Base-by-base conservation (phyloP, 1,140 invertebrate species). In the Glossosoma conforme region DNA sequence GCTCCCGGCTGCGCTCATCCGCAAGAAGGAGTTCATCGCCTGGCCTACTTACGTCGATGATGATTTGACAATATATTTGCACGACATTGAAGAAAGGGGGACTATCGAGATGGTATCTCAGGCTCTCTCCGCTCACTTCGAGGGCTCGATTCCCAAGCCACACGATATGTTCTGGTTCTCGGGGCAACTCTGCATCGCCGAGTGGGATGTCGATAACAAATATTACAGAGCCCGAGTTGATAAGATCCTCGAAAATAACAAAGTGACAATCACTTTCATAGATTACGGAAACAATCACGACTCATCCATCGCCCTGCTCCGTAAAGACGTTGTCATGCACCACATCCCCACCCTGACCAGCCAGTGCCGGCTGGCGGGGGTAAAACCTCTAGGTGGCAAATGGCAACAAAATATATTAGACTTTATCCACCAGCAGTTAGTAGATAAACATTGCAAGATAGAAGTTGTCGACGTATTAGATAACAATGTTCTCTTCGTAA, bases 221-320 rank as follows among this genome's bases (percentile, higher is more conserved):
- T 84, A 83, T 70, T 85, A 84, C 59, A 72, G 84, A 45, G 81
- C 78, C 15, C 59, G 66, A 42, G 71, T 85, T 6, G 21, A 69
- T 14, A 62, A 70, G 36, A 66, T 72, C 5, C 62, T 65, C 15
- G 54, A 66, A 0, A 44, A 62, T 9, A 62, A 65, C 2, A 62
- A 61, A 10, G 67, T 79, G 45, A 55, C 67, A 3, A 74, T 85
- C 1, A 61, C 71, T 45, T 84, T 78, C 57, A 65, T 86, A 1
- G 83, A 86, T 61, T 85, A 77, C 54, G 83, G 83, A 0, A 84
- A 85, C 47, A 62, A 69, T 41, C 76, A 80, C 54, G 60, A 63
- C 1, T 80, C 79, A 15, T 46, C 64, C 1, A 64, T 74, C 2
- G 58, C 62, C 3, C 69, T 79, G 13, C 42, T 88, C 28, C 68